These are phyloP conservation scores for Meliscaeva auricollis DNA, from an alignment of 2,888 invertebrate genomes.

Conservation along the genomic window DNA sequence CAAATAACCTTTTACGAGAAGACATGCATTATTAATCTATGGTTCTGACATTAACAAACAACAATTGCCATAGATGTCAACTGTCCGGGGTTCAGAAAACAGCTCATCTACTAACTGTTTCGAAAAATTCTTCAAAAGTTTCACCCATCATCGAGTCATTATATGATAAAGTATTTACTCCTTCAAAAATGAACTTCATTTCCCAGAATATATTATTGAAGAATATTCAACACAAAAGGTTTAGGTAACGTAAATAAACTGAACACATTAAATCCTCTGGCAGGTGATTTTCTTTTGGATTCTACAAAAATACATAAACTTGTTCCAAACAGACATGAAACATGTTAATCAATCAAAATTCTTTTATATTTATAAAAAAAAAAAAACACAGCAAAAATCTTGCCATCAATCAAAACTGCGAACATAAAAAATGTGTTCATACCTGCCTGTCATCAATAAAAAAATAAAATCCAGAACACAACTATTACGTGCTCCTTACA, in stretches of 20 bases:
- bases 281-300: constrained; percentile 2
- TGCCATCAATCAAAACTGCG: constrained; percentile 59
- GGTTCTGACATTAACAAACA: no score
- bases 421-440: constrained; percentile 34
- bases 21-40: no score
- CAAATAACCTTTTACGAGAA: no score
- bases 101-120: background rate
- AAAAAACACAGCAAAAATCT: constrained; percentile 9
- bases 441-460: constrained; percentile 48
- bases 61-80: no score
- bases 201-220: background rate
- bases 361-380: background rate
- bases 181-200: background rate
- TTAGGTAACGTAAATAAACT: no score
- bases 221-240: constrained; percentile 8
- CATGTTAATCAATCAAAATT: constrained; percentile 42
- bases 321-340: constrained; percentile 7
- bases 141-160: background rate
- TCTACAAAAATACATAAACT: background rate
- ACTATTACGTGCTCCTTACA: constrained; percentile 9
- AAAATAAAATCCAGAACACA: constrained; percentile 23
- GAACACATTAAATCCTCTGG: background rate
- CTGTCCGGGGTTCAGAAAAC: no score
- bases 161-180: background rate
- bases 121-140: background rate